Evolutionary conservation across 2,113 vertebrate genomes (phyloP).

Genomic region (Conger conger): DNA sequence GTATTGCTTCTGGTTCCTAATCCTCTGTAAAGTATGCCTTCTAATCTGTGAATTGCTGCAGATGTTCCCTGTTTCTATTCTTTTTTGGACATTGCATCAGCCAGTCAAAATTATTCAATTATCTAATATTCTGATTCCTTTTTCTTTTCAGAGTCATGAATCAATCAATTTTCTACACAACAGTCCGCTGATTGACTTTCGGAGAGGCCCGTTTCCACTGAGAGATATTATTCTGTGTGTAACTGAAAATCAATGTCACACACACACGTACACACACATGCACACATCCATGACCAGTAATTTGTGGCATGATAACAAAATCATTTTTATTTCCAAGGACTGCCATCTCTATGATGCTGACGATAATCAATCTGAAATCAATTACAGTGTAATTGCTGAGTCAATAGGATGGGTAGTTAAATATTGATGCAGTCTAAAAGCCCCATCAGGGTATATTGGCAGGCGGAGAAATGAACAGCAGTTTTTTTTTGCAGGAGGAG

Average conservation of each 20-base stretch:
- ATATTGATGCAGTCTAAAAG: conserved; percentile 84
- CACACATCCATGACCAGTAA: not conserved
- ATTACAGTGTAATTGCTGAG: conserved; percentile 81
- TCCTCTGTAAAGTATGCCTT: not conserved
- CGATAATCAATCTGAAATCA: conserved; percentile 85
- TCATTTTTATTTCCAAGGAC: conserved; percentile 53
- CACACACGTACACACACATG: not conserved
- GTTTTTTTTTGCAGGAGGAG: conserved; percentile 37
- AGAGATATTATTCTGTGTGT: not conserved
- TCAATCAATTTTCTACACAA: conserved; percentile 8
- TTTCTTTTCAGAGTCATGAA: conserved; percentile 15
- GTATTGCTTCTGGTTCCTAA: not conserved
- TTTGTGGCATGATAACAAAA: conserved; percentile 16
- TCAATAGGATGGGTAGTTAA: conserved; percentile 78
- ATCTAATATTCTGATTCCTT: not conserved
- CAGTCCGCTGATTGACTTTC: not conserved
- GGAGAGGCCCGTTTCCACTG: conserved; percentile 1
- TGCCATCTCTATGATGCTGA: conserved; percentile 51
- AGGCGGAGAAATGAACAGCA: conserved; percentile 68
- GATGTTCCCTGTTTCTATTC: not conserved
- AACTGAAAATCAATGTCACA: not conserved
- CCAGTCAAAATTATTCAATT: not conserved
- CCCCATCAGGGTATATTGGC: conserved; percentile 73
- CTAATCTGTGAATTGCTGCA: not conserved
- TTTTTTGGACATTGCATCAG: not conserved